Base-by-base conservation (phyloP, 2,113 vertebrate genomes). In the Agapornis roseicollis region DNA sequence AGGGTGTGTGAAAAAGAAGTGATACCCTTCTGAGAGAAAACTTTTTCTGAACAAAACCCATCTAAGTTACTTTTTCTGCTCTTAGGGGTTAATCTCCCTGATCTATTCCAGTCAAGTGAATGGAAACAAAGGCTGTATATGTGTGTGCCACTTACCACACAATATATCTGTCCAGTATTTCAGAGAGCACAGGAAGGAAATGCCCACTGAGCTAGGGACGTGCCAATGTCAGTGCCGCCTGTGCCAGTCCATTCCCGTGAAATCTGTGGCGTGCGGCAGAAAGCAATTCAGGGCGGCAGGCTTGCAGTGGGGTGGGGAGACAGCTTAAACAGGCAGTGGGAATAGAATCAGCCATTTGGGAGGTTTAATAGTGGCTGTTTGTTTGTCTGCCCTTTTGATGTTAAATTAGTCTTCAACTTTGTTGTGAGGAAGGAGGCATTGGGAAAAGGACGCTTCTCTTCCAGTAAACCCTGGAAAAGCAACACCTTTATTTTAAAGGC, bases 401-500 rank as follows among this genome's bases (percentile, higher is more conserved):
- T 93, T 97, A 91, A 93, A 93, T 94, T 88, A 90, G 92, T 72
- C 92, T 92, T 92, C 91, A 85, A 88, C 86, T 97, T 94, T 72
- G 87, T 74, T 73, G 78, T 73, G 93, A 79, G 37, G 84, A 91
- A 87, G 77, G 81, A 88, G 96, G 53, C 69, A 88, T 4, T n/a
- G 79, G 82, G 88, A 94, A 94, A 95, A 94, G 41, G 80, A 95
- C 28, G 68, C 47, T 65, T 91, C 86, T 88, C 82, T 89, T 94
- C 37, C 93, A 94, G 89, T 47, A 92, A 93, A 94, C 89, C 84
- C 95, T 82, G 91, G 92, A 96, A 96, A 93, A 90, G 86, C 84
- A 91, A 94, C 85, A 90, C 94, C 96, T 97, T 95, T 94, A 95
- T 96, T 97, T 96, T 96, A 97, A 96, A 11, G 1, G 83, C 82